These are phyloP conservation scores for Gryllus longicercus DNA, from an alignment of 2,888 invertebrate genomes.

Conservation along the genomic window DNA sequence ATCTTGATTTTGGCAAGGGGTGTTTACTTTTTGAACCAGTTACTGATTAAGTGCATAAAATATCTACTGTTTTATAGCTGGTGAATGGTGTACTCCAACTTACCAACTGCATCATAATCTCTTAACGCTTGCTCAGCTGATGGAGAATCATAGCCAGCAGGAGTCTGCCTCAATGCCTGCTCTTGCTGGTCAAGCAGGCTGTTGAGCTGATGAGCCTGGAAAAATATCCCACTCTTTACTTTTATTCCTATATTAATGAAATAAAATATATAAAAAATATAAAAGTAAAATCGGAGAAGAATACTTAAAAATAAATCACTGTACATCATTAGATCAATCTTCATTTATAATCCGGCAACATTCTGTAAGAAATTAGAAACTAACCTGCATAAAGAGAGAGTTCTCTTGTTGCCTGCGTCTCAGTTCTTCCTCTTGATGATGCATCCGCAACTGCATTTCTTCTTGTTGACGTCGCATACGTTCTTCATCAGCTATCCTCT, in stretches of 20 bases:
- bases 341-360: not conserved
- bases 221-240: not conserved
- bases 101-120: constrained; percentile 33
- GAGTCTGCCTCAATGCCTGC: constrained; percentile 52
- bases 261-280: constrained; percentile 21
- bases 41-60: not conserved
- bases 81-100: not conserved
- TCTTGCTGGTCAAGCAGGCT: constrained; percentile 68
- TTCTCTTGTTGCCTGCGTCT: constrained; percentile 83
- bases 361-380: not conserved
- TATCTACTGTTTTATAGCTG: not conserved
- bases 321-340: no score
- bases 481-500: constrained; percentile 66
- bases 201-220: constrained; percentile 49
- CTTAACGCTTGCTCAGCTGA: constrained; percentile 30
- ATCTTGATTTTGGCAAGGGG: not conserved
- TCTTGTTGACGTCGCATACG: constrained; percentile 68
- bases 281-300: no score
- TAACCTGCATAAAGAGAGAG: constrained; percentile 78
- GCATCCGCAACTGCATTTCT: constrained; percentile 73
- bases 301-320: no score
- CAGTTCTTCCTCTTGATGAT: constrained; percentile 77
- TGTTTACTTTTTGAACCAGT: no score
- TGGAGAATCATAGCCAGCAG: constrained; percentile 35
- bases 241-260: not conserved